Base-by-base conservation (phyloP, 1,140 invertebrate genomes). In the Goniozus legneri region DNA sequence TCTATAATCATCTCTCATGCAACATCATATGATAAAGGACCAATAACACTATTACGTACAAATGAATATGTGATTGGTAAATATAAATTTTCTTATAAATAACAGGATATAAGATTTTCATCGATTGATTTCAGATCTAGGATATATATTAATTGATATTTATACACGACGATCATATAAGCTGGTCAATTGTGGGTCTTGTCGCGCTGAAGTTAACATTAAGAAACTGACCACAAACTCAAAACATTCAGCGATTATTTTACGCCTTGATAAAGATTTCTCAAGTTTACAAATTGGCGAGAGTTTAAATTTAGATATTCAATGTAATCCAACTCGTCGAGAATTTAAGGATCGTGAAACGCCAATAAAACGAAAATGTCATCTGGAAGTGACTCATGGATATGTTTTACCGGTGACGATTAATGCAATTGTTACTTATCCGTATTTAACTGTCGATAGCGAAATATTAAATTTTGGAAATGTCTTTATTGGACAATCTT, bases 181-280 rank as follows among this genome's bases (percentile, higher is more conserved):
- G 0, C 20, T 78, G 7, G 50, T 62, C 14, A 78, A 77, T 60
- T 75, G 75, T 36, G 75, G 73, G 0, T 65, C 70, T 0, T 48
- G 54, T 15, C 53, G 39, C 18, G 58, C 50, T 2, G 48, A 60
- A 2, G 50, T 76, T 32, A 56, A 40, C 43, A 18, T 70, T 20
- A 50, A 55, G 27, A 59, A 46, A 30, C 12, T 14, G 1, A 24
- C 35, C 3, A n/a, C n/a, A n/a, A n/a, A n/a, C 34, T 63, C 2
- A 6, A 13, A 1, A 63, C 54, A 34, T 49, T 41, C 2, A n/a
- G 69, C 62, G 4, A 55, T 76, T 18, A 13, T 22, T 4, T 40
- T 75, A 3, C 49, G 71, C 22, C 66, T 71, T 31, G 46, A 53
- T 13, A 52, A 56, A 8, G 43, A 39, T n/a, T n/a, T n/a, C 7